Conservation (phyloP, 2,888 invertebrate species). For the Zaprionus lineosus region DNA sequence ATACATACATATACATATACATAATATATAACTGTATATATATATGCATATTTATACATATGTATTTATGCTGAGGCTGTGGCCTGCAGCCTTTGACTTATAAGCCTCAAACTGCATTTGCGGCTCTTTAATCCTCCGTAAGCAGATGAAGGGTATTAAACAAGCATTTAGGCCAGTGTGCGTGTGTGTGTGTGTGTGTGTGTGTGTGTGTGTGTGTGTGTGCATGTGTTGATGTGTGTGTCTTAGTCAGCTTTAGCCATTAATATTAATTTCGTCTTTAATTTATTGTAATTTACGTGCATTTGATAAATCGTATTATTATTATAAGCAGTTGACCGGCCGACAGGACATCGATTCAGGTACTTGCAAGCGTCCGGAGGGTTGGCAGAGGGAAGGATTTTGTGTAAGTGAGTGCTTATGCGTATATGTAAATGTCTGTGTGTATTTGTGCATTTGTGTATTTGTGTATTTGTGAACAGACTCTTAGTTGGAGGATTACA, state of each 20-base stretch:
- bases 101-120: too few species aligned
- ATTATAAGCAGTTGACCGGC: slow-evolving; percentile 67
- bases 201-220: background rate
- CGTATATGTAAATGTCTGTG: too few species aligned
- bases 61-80: background rate
- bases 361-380: too few species aligned
- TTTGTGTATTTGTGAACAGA: too few species aligned
- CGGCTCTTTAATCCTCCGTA: too few species aligned
- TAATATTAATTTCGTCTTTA: slow-evolving; percentile 77
- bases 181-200: slow-evolving; percentile 4
- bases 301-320: slow-evolving; percentile 76
- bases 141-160: background rate
- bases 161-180: background rate
- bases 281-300: slow-evolving; percentile 78
- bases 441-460: too few species aligned
- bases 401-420: too few species aligned
- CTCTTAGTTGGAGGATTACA: too few species aligned
- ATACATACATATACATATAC: too few species aligned
- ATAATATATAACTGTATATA: too few species aligned
- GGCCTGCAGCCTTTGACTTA: too few species aligned
- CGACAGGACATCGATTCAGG: slow-evolving; percentile 1
- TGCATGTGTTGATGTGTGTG: slow-evolving; percentile 20
- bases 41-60: background rate
- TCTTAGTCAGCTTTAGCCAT: slow-evolving; percentile 60
- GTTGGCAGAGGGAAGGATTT: too few species aligned